Conservation (phyloP, 1,140 invertebrate genomes). For the Latrodectus geometricus region DNA sequence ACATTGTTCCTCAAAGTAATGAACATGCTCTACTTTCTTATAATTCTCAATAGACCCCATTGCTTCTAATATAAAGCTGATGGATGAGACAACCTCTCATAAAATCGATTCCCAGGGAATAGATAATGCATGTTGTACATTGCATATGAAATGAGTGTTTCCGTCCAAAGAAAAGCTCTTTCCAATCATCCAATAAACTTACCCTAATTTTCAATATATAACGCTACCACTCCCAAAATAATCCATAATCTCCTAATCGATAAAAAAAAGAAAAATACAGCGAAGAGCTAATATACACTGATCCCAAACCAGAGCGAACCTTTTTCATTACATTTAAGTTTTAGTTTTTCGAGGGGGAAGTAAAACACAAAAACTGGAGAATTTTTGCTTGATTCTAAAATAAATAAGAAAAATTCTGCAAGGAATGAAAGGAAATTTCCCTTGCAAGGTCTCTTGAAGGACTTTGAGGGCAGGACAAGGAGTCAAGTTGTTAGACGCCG, state of each 20-base stretch:
- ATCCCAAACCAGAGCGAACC: background rate
- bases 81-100: no score
- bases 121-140: background rate
- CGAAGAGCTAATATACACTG: background rate
- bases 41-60: no score
- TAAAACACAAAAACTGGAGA: background rate
- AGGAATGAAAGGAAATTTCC: constrained; percentile 5
- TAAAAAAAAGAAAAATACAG: constrained; percentile 15
- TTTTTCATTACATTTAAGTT: background rate
- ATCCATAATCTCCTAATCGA: background rate
- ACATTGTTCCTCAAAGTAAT: no score
- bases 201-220: background rate
- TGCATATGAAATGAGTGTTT: background rate
- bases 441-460: constrained; percentile 42
- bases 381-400: background rate
- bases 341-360: background rate
- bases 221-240: background rate
- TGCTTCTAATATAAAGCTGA: no score
- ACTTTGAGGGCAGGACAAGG: constrained; percentile 22
- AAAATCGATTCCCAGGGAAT: no score
- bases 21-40: no score
- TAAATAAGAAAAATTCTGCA: constrained; percentile 13
- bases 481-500: constrained; percentile 30
- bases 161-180: background rate
- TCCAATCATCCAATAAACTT: background rate